Base-by-base conservation (phyloP, 2,888 invertebrate species). In the Clitarchus hookeri region DNA sequence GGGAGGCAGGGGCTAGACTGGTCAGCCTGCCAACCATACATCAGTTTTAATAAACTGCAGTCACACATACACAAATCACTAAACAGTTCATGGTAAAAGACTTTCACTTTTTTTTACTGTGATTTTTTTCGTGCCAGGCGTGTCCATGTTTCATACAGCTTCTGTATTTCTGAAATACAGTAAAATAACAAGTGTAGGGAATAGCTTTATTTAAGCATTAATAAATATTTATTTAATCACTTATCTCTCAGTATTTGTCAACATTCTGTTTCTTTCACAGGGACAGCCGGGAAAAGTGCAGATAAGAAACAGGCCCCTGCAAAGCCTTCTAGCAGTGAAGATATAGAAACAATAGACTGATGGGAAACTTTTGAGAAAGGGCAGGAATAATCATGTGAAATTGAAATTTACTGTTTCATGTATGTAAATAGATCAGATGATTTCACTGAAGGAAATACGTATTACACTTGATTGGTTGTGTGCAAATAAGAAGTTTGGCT, bases 271-370 rank as follows among this genome's bases (percentile, higher is more conserved):
- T 48, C 11, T 48, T 48, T 19, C n/a, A 23, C 65, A 65, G 65
- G 65, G 8, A 9, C 65, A 11, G 65, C 65, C 8, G 65, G 65
- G 65, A 65, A 65, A 65, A 16, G 2, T 8, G 19, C n/a, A 65
- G n/a, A 65, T 9, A 23, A 6, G 65, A 65, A 65, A 65, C 65
- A 65, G n/a, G 16, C 19, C n/a, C 2, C 65, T 65, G 65, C 65
- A n/a, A 65, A 65, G 23, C 65, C 65, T 65, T 9, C 65, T 8
- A 65, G n/a, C n/a, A 65, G 12, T 2, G 65, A 65, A 11, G 65
- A 65, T 19, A 65, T 65, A 65, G 65, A 65, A 65, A 65, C 65
- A n/a, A 65, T 65, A 65, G 65, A 65, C 65, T 65, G 65, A 65
- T 19, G n/a, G 65, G 16, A n/a, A 19, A 65, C 65, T 19, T 65